phyloP scores from a whole-genome alignment of 2,888 invertebrate genomes.

The Uropetala carovei region DNA sequence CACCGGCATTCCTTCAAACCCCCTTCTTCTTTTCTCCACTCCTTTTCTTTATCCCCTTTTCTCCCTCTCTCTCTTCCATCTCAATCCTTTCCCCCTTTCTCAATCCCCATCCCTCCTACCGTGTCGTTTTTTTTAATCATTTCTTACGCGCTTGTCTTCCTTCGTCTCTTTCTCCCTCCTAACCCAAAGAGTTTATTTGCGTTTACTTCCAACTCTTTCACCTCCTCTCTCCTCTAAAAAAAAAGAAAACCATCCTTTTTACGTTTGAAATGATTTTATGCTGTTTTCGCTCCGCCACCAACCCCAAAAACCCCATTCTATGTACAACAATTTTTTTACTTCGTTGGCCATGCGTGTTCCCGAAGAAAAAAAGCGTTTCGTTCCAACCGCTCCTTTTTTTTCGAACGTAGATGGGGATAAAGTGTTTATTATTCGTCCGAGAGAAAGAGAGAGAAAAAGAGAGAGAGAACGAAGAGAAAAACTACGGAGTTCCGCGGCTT shows the following conservation, averaged over 20 bases:
- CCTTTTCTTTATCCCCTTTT: background rate
- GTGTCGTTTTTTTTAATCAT: background rate
- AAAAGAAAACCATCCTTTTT: background rate
- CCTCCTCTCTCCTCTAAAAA: background rate
- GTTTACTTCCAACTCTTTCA: background rate
- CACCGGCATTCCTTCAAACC: background rate
- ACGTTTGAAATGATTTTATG: background rate
- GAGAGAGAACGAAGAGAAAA: too few species aligned
- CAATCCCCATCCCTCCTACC: background rate
- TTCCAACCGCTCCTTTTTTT: background rate
- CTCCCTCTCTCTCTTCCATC: background rate
- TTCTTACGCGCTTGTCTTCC: background rate
- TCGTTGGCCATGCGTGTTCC: background rate
- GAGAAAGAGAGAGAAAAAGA: too few species aligned
- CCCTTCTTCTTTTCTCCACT: background rate
- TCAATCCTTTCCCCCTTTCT: background rate
- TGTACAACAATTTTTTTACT: background rate
- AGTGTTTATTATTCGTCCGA: too few species aligned
- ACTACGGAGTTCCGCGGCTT: too few species aligned
- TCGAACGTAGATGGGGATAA: too few species aligned
- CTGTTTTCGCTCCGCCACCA: background rate
- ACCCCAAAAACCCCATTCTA: background rate
- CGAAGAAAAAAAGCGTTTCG: background rate
- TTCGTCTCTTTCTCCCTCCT: background rate
- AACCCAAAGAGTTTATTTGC: slow-evolving; percentile 2